These are phyloP conservation scores for Porites evermanni DNA, from an alignment of 92 coral and sea anemone genomes.

Conservation along the genomic window DNA sequence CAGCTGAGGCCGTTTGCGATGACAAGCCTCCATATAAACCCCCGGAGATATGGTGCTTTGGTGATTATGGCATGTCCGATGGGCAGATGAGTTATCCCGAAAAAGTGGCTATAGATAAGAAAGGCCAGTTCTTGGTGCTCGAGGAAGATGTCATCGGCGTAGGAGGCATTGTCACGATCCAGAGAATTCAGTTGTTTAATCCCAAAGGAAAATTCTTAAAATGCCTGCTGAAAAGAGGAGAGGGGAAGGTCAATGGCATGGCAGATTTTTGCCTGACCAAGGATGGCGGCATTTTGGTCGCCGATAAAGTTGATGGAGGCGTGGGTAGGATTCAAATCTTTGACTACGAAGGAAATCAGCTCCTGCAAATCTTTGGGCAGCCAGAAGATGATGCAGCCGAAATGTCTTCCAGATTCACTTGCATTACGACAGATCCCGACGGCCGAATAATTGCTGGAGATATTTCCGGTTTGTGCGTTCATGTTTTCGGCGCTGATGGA, in stretches of 20 bases:
- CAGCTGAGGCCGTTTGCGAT: constrained; percentile 54
- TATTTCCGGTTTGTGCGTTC: constrained; percentile 43
- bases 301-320: constrained; percentile 65
- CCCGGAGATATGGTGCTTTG: constrained; percentile 95
- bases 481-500: constrained; percentile 67
- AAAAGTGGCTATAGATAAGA: constrained; percentile 75
- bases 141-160: constrained; percentile 81
- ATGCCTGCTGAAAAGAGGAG: constrained; percentile 81
- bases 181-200: constrained; percentile 85
- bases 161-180: constrained; percentile 64
- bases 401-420: constrained; percentile 32
- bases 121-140: constrained; percentile 82
- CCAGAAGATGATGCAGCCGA: constrained; percentile 27
- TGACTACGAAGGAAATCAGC: constrained; percentile 78
- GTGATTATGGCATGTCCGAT: constrained; percentile 83
- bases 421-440: constrained; percentile 60
- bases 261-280: constrained; percentile 84
- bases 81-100: constrained; percentile 84
- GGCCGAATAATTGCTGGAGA: constrained; percentile 74
- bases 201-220: constrained; percentile 76
- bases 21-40: constrained; percentile 63
- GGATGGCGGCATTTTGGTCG: constrained; percentile 75
- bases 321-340: constrained; percentile 79
- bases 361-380: constrained; percentile 46
- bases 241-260: constrained; percentile 85